Evolutionary conservation across 2,888 invertebrate genomes (phyloP).

Genomic region (Drosophila emarginata): DNA sequence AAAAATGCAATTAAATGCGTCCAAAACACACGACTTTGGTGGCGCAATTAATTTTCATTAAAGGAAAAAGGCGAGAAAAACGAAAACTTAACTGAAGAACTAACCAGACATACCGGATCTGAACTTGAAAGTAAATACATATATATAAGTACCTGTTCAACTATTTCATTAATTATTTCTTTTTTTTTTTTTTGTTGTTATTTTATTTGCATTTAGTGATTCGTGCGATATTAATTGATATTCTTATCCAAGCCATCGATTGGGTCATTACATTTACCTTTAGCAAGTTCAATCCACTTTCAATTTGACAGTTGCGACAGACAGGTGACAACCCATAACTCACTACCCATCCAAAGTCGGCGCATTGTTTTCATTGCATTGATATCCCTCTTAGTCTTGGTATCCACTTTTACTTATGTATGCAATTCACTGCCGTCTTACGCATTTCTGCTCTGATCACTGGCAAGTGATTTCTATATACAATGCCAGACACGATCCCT

Average conservation of each 20-base stretch:
- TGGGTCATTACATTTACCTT: slow-evolving; percentile 39
- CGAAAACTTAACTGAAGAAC: slow-evolving; percentile 8
- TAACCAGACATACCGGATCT: slow-evolving; percentile 32
- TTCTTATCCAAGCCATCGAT: slow-evolving; percentile 81
- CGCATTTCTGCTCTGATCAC: slow-evolving; percentile 18
- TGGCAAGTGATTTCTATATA: slow-evolving; percentile 11
- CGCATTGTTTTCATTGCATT: not conserved
- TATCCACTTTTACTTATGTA: slow-evolving; percentile 73
- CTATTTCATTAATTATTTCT: not conserved
- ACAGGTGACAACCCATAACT: slow-evolving; percentile 83
- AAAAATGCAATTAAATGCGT: slow-evolving; percentile 75
- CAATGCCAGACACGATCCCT: slow-evolving; percentile 69
- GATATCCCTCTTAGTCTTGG: slow-evolving; percentile 59
- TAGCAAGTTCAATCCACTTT: slow-evolving; percentile 80
- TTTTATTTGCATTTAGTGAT: slow-evolving; percentile 32
- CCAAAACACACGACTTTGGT: slow-evolving; percentile 75
- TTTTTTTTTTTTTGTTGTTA: not conserved
- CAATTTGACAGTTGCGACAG: slow-evolving; percentile 82
- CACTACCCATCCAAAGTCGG: slow-evolving; percentile 50
- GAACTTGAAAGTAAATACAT: slow-evolving; percentile 11
- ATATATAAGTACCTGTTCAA: too few relatives aligned
- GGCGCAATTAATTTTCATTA: slow-evolving; percentile 78
- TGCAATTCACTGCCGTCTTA: slow-evolving; percentile 41
- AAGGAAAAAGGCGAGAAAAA: slow-evolving; percentile 37
- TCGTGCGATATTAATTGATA: slow-evolving; percentile 80